Evolutionary conservation across 2,797 vertebrate species (phyloP), one percentile per base, ranked within the genome.

Genomic region (Adrianichthys oophorus): DNA sequence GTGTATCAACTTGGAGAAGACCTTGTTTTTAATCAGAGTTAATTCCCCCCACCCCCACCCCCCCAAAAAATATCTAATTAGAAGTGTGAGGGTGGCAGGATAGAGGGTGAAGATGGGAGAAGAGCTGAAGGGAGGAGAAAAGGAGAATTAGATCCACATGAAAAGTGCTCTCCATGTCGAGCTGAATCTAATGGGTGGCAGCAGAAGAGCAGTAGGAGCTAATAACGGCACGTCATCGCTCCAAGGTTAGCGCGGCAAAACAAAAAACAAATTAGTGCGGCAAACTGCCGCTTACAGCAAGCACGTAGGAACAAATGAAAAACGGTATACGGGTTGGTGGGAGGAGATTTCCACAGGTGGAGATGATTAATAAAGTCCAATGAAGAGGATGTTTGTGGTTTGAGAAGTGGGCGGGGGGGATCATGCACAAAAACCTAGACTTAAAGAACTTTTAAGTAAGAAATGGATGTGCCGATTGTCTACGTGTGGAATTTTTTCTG

Each of bases 1-100:
- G 50, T 59, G 66, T 72, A 76, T 68, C 69, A 68, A 56, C 43
- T 72, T 80, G 66, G 70, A 85, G 74, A 82, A 74, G 56, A 59
- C 59, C 24, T 43, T 46, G 53, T 82, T 89, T 92, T 90, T 92
- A 90, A 92, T 92, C 89, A 90, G 84, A 82, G 85, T 86, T 88
- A 78, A 87, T 85, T 82, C 83, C 62, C 62, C 68, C 83, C 57
- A 19, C 19, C 68, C 70, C 29, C 29, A 2, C 8, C 29, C 32
- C 3, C 32, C 10, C 32, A 13, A 13, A 32, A 32, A 44, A 85
- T 89, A 91, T 91, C 90, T 89, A 92, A 92, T 91, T 90, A 90
- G 83, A 83, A 69, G 76, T 78, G 78, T 78, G 69, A 80, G 71
- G 79, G 69, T 70, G 76, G 74, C 54, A 62, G 47, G 4, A 63